These are phyloP conservation scores for Gibbula magus DNA, from an alignment of 2,888 invertebrate species.

Conservation along the genomic window DNA sequence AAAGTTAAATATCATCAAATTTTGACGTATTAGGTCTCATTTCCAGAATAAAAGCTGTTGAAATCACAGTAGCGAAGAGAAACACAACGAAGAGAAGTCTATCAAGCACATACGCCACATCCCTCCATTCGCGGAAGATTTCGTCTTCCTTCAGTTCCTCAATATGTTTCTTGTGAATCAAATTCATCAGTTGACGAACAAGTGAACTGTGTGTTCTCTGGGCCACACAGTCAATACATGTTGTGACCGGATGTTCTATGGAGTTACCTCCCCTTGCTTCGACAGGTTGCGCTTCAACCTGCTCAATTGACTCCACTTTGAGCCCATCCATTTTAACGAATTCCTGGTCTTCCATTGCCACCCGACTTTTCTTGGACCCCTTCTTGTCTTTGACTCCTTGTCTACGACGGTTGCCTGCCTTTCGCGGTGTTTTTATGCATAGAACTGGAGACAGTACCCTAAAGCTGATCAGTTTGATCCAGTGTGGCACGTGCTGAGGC, in stretches of 20 bases:
- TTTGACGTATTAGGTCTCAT: conserved; percentile 50
- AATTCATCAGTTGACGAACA: conserved; percentile 53
- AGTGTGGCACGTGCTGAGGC: conserved; percentile 57
- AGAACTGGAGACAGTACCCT: conserved; percentile 47
- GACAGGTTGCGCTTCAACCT: neutral
- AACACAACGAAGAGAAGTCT: conserved; percentile 62
- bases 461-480: conserved; percentile 59
- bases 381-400: conserved; percentile 17
- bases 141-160: conserved; percentile 56
- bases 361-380: conserved; percentile 7
- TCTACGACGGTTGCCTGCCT: neutral
- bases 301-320: conserved; percentile 23
- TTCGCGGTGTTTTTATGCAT: conserved; percentile 31
- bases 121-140: conserved; percentile 63
- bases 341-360: conserved; percentile 30
- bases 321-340: conserved; percentile 26
- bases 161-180: conserved; percentile 54
- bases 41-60: conserved; percentile 58
- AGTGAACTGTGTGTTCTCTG: conserved; percentile 31
- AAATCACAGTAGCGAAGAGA: conserved; percentile 55
- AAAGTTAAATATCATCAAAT: neutral
- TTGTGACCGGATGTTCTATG: neutral
- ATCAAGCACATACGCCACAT: conserved; percentile 65
- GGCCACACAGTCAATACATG: neutral
- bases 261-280: conserved; percentile 21